Percentiles rank a stretch among this genome's conserved stretches.
Conservation (phyloP, 2,113 vertebrate genomes). For the Struthidea cinerea region DNA sequence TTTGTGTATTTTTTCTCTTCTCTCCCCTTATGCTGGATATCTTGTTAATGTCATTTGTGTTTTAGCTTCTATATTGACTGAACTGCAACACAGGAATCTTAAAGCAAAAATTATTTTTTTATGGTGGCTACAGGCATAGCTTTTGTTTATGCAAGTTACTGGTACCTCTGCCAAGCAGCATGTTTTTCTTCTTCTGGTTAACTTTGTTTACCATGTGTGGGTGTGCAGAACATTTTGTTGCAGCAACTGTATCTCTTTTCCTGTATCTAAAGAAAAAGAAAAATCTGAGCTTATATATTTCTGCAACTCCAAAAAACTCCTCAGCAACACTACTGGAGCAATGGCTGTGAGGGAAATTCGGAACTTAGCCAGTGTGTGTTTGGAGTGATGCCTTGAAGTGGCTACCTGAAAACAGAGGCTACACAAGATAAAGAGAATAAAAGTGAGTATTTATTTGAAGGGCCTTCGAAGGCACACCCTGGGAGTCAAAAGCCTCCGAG, state of each 20-base stretch:
- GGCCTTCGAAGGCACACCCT: neutral
- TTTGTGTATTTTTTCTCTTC: neutral
- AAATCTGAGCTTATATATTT: neutral
- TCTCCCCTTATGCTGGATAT: neutral
- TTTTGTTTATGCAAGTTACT: neutral
- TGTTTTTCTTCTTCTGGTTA: constrained; percentile 14
- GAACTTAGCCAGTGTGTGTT: neutral
- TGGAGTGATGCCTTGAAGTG: neutral
- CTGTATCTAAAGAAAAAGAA: neutral
- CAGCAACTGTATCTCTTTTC: neutral
- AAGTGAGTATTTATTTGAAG: neutral
- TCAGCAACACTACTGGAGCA: neutral
- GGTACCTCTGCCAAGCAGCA: neutral
- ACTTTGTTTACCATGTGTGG: neutral
- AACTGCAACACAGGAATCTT: neutral
- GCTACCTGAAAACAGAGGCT: neutral
- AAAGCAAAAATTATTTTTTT: neutral
- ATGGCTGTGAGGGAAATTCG: neutral
- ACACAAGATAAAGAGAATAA: neutral
- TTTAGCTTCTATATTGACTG: neutral
- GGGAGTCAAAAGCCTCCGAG: neutral
- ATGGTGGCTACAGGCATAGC: neutral
- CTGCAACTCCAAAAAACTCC: neutral
- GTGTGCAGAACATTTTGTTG: neutral
- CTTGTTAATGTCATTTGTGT: neutral